A percentile compares a stretch with the other conserved stretches of the same genome.
Evolutionary conservation across 2,113 vertebrate genomes (phyloP).

Genomic region (Malaclemys terrapin): DNA sequence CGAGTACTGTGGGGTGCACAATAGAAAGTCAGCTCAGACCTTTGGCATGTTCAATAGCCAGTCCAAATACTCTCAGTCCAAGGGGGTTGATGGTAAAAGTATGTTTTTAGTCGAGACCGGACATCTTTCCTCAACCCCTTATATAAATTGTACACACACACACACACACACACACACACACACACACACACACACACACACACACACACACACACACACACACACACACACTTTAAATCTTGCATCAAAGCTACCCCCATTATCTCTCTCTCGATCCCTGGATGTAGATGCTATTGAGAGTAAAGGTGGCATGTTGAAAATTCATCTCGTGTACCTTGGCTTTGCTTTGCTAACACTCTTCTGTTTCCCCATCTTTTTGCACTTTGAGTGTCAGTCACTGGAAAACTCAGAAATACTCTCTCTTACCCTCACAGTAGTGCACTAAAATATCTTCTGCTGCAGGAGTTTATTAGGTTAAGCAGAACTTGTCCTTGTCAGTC

Average conservation of each 20-base stretch:
- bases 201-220: too few relatives aligned
- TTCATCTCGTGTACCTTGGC: neutral
- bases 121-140: neutral
- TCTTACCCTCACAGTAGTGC: neutral
- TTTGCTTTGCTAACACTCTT: constrained; percentile 11
- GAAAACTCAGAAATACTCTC: constrained; percentile 8
- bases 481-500: constrained; percentile 29
- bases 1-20: neutral
- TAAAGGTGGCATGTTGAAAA: neutral
- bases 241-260: neutral
- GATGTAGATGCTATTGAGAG: constrained; percentile 6
- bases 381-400: neutral
- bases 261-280: neutral
- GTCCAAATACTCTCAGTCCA: constrained; percentile 42
- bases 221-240: neutral
- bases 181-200: too few relatives aligned
- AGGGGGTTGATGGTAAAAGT: constrained; percentile 25
- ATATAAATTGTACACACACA: too few relatives aligned
- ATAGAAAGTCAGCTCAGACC: constrained; percentile 55
- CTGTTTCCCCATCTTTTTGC: neutral
- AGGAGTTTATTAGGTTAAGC: constrained; percentile 26
- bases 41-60: constrained; percentile 5
- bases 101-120: constrained; percentile 7
- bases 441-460: neutral
- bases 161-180: too few relatives aligned